Percentiles rank a stretch among this genome's conserved stretches.
Conservation (phyloP, 2,888 invertebrate species). For the Chirona hameri region DNA sequence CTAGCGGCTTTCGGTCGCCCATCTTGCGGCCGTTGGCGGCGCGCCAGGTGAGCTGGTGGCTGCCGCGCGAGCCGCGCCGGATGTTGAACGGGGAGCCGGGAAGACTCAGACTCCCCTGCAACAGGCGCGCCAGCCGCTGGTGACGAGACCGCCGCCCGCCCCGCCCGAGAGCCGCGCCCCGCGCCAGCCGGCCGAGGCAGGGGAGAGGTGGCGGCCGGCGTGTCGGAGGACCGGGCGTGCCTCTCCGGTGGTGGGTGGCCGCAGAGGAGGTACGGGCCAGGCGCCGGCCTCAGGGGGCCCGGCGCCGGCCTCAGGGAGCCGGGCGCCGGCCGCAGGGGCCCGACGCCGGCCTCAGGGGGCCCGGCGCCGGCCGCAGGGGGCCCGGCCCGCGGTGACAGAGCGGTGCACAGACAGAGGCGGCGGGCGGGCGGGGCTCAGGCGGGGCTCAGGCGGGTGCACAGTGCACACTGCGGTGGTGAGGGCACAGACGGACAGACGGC, state of each 20-base stretch:
- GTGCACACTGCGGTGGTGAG: no score
- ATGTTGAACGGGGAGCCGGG: conserved; percentile 95
- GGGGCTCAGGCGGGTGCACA: neutral
- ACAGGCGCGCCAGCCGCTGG: conserved; percentile 31
- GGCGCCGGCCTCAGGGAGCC: neutral
- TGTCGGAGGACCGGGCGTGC: neutral
- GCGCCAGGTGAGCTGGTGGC: conserved; percentile 81
- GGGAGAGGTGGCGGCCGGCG: neutral
- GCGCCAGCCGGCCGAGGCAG: neutral
- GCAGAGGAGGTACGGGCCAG: neutral
- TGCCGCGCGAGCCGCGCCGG: conserved; percentile 78
- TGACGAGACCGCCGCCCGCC: neutral
- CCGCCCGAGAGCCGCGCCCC: conserved; percentile 26
- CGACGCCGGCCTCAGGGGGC: neutral
- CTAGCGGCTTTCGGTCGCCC: conserved; percentile 87
- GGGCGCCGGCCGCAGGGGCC: neutral
- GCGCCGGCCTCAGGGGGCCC: neutral
- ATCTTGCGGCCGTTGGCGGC: conserved; percentile 56
- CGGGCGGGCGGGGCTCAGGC: neutral
- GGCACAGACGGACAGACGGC: no score
- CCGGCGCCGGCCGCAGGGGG: neutral
- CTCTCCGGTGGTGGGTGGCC: neutral
- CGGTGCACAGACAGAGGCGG: neutral
- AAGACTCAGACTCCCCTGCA: conserved; percentile 90
- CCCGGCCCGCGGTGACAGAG: neutral